Conservation (phyloP, 2,113 vertebrate genomes). For the Gasterosteus aculeatus region DNA sequence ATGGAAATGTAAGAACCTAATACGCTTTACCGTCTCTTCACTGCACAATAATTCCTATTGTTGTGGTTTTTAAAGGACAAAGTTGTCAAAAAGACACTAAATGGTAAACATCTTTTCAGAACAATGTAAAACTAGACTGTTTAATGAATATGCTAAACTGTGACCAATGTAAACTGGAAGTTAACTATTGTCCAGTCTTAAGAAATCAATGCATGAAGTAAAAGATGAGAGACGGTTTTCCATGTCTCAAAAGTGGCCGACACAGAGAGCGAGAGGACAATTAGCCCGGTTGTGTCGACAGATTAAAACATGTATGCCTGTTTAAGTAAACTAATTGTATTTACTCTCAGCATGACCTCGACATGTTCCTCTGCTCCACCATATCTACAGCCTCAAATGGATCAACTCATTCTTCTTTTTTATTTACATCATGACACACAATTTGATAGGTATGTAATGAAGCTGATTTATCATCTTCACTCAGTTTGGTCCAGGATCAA, state of each 20-base stretch:
- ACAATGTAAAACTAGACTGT: background rate
- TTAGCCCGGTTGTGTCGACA: background rate
- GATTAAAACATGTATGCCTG: conserved; percentile 23
- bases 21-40: background rate
- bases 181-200: background rate
- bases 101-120: background rate
- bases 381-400: background rate
- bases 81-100: background rate
- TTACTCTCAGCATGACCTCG: background rate
- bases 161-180: background rate
- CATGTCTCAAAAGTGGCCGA: background rate
- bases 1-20: background rate
- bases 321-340: conserved; percentile 9
- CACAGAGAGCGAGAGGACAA: background rate
- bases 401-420: background rate
- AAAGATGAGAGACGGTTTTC: background rate
- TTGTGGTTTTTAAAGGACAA: background rate
- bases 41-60: background rate
- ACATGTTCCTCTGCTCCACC: background rate
- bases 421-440: background rate
- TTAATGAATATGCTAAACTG: background rate
- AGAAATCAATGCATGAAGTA: background rate
- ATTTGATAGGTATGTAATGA: background rate
- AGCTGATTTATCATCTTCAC: background rate
- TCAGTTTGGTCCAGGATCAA: background rate